These are phyloP conservation scores for Drosophila azteca DNA, from an alignment of 1,140 invertebrate genomes.

Conservation along the genomic window DNA sequence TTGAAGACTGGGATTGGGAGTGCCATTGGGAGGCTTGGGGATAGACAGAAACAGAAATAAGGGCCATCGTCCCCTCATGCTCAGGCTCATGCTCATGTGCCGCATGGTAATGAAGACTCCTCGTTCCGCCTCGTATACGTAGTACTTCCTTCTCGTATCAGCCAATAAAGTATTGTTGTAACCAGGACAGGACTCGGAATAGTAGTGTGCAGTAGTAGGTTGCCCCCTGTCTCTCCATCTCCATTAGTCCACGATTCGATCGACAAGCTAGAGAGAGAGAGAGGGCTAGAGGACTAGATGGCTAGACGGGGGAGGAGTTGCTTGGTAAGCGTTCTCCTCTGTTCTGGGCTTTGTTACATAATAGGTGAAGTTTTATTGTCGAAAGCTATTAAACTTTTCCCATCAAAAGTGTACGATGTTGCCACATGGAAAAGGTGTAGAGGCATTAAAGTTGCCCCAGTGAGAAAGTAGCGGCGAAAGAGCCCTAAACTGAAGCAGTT, in stretches of 20 bases:
- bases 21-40: not conserved
- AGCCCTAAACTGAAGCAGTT: constrained; percentile 13
- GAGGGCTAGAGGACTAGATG: not conserved
- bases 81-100: constrained; percentile 55
- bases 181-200: constrained; percentile 8
- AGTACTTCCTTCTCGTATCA: constrained; percentile 33
- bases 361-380: constrained; percentile 83
- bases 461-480: constrained; percentile 15
- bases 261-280: constrained; percentile 34
- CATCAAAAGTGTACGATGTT: constrained; percentile 74
- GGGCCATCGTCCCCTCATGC: constrained; percentile 34
- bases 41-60: not conserved
- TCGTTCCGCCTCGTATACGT: not conserved
- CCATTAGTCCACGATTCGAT: constrained; percentile 48
- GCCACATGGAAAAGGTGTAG: constrained; percentile 75
- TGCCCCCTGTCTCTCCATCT: constrained; percentile 7
- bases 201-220: constrained; percentile 24
- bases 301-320: constrained; percentile 9
- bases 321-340: constrained; percentile 60
- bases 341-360: constrained; percentile 76
- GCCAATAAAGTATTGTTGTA: constrained; percentile 64
- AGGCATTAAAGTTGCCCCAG: constrained; percentile 62
- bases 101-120: constrained; percentile 50
- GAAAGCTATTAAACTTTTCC: constrained; percentile 82
- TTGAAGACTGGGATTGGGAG: not conserved